Evolutionary conservation across 2,113 vertebrate genomes (phyloP).

Genomic region (Labeo catla): DNA sequence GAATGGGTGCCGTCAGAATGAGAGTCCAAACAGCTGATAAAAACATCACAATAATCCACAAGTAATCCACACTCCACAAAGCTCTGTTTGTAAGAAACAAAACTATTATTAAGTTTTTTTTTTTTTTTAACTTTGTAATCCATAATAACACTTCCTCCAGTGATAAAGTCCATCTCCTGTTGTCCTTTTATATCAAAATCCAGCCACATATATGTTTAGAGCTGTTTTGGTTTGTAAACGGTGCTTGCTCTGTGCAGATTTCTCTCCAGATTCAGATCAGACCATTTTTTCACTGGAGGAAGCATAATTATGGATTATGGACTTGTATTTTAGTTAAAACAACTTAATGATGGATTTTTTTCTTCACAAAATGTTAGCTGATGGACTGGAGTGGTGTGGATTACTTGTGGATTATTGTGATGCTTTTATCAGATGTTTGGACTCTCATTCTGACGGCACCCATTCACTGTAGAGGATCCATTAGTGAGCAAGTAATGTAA

Average conservation of each 20-base stretch:
- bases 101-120: no score
- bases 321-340: background rate
- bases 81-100: no score
- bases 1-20: no score
- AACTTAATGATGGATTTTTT: background rate
- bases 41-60: no score
- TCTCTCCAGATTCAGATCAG: background rate
- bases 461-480: background rate
- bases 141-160: no score
- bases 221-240: background rate
- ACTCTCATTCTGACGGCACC: background rate
- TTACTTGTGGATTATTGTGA: background rate
- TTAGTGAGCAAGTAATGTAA: background rate
- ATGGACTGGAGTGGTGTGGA: background rate
- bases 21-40: no score
- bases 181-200: no score
- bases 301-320: background rate
- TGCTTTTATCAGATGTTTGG: background rate
- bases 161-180: no score
- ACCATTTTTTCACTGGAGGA: background rate
- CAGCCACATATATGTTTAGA: no score
- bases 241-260: background rate
- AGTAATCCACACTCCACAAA: no score
- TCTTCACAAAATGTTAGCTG: background rate
- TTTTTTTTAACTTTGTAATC: no score